phyloP scores from a whole-genome alignment of 2,888 invertebrate species.

The Argynnis bischoffii region DNA sequence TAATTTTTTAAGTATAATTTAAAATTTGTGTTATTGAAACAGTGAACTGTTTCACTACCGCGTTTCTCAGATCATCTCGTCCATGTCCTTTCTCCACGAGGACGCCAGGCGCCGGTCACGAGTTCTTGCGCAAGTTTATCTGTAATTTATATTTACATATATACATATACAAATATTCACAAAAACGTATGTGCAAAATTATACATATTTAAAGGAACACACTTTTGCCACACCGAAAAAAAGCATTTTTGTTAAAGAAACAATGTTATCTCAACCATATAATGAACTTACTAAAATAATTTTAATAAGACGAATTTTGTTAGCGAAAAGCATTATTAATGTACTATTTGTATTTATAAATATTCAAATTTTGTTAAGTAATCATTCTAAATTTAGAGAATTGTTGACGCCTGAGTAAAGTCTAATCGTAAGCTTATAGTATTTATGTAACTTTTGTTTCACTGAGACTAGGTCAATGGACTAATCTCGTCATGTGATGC shows the following conservation, averaged over 20 bases:
- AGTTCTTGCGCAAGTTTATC: conserved; percentile 41
- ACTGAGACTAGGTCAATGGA: conserved; percentile 34
- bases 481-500: conserved; percentile 30
- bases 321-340: neutral
- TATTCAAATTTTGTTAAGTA: neutral
- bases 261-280: neutral
- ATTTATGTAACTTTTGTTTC: conserved; percentile 33
- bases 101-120: conserved; percentile 36
- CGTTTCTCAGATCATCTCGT: conserved; percentile 21
- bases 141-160: conserved; percentile 3
- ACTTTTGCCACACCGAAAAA: neutral
- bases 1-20: no score
- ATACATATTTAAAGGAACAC: neutral
- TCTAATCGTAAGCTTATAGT: conserved; percentile 13
- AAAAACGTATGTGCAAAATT: neutral
- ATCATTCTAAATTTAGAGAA: no score
- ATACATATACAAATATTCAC: neutral
- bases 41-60: neutral
- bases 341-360: neutral
- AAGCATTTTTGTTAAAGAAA: neutral
- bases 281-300: neutral
- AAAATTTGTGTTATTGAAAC: neutral
- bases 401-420: neutral
- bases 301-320: neutral
- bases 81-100: conserved; percentile 30